Percentiles rank a stretch among this genome's conserved stretches.
Conservation (phyloP, 2,797 vertebrate genomes). For the Takifugu ocellatus region DNA sequence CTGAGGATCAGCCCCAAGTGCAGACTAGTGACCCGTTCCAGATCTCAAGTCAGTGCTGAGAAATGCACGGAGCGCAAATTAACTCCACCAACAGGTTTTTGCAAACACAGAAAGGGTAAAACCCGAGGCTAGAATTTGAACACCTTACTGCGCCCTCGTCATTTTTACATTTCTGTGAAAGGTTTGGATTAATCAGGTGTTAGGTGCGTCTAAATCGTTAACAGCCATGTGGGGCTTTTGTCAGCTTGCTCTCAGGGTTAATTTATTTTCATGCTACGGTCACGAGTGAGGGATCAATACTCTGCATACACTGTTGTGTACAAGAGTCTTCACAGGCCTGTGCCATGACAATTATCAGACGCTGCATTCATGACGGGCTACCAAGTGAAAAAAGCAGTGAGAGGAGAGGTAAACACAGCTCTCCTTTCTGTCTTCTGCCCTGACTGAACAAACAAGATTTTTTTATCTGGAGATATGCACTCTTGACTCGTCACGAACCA, state of each 20-base stretch:
- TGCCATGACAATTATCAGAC: conserved; percentile 47
- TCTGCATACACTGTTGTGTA: conserved; percentile 39
- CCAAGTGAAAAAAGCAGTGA: neutral
- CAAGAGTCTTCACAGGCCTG: conserved; percentile 31
- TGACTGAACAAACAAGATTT: conserved; percentile 12
- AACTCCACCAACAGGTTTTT: too few species aligned
- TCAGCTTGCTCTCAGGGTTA: conserved; percentile 17
- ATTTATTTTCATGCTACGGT: conserved; percentile 14
- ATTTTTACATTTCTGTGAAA: neutral
- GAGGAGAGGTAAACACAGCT: neutral
- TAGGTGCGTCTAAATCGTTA: conserved; percentile 13
- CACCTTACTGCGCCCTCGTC: neutral
- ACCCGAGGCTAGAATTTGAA: too few species aligned
- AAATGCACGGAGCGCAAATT: too few species aligned
- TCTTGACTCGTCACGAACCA: conserved; percentile 19
- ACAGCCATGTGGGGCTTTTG: conserved; percentile 35
- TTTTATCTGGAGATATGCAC: conserved; percentile 10
- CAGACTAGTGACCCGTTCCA: too few species aligned
- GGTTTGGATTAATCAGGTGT: neutral
- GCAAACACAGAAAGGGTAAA: too few species aligned
- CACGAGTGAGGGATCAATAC: conserved; percentile 12
- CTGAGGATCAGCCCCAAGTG: too few species aligned
- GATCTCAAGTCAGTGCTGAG: too few species aligned
- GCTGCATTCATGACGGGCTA: conserved; percentile 12
- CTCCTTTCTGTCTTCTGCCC: neutral